phyloP scores from a whole-genome alignment of 1,140 invertebrate genomes.

The Pygmarrhopalites habei region DNA sequence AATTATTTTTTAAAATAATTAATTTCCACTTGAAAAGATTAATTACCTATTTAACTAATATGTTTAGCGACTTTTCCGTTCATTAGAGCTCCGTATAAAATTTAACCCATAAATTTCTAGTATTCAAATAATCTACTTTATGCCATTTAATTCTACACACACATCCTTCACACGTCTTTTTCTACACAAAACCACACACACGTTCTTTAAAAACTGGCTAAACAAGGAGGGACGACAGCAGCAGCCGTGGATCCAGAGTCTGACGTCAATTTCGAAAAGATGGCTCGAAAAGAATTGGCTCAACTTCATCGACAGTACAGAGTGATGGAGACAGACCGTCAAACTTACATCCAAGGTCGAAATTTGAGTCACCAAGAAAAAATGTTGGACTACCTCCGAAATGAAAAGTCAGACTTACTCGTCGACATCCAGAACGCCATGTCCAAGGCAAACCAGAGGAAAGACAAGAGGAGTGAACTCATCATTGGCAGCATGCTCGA shows the following conservation, averaged over 20 bases:
- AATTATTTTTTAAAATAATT: no score
- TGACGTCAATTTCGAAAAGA: slow-evolving; percentile 2
- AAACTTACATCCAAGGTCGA: slow-evolving; percentile 9
- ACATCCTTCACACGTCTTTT: no score
- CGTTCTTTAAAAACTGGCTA: no score
- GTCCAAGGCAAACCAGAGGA: background rate
- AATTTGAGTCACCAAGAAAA: background rate
- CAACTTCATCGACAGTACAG: slow-evolving; percentile 20
- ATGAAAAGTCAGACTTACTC: slow-evolving; percentile 27
- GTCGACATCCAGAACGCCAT: slow-evolving; percentile 23
- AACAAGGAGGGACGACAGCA: no score
- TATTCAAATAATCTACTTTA: no score
- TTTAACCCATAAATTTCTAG: no score
- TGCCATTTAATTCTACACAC: no score
- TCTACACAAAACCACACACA: no score
- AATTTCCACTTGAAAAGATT: no score
- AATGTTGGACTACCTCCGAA: background rate
- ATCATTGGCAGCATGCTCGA: slow-evolving; percentile 18
- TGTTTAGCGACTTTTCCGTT: no score
- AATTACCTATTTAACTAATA: no score
- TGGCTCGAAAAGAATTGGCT: slow-evolving; percentile 21
- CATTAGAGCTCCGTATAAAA: no score
- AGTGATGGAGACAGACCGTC: slow-evolving; percentile 21
- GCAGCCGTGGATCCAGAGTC: background rate
- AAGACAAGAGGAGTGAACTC: slow-evolving; percentile 20